phyloP scores from a whole-genome alignment of 2,113 vertebrate species.

The Acinonyx jubatus region DNA sequence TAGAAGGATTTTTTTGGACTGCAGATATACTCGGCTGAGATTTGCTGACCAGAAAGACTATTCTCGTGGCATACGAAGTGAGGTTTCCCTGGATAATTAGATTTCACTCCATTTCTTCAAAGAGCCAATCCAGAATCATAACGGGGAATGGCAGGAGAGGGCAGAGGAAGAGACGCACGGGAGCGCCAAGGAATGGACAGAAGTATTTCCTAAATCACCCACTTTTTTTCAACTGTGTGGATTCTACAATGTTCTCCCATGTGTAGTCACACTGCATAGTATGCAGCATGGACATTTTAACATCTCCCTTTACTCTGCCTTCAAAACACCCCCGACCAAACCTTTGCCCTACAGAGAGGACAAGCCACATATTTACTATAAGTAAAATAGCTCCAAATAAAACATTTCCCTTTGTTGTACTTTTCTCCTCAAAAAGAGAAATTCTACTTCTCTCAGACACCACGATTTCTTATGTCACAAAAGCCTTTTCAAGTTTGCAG shows the following conservation, averaged over 20 bases:
- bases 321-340: neutral
- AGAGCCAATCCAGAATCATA: neutral
- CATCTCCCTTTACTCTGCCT: neutral
- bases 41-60: neutral
- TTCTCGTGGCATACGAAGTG: neutral
- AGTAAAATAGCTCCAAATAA: neutral
- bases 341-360: neutral
- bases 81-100: constrained; percentile 35
- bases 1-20: constrained; percentile 40
- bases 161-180: neutral
- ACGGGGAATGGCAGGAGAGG: neutral
- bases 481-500: neutral
- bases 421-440: neutral
- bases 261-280: neutral
- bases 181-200: neutral
- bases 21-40: neutral
- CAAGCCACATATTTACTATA: neutral
- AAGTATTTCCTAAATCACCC: neutral
- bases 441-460: neutral
- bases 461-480: neutral
- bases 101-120: neutral
- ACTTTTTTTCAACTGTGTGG: neutral
- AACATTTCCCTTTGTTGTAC: neutral
- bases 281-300: accelerated
- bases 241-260: neutral